Evolutionary conservation across 2,797 vertebrate genomes (phyloP).

Genomic region (Dermochelys coriacea): DNA sequence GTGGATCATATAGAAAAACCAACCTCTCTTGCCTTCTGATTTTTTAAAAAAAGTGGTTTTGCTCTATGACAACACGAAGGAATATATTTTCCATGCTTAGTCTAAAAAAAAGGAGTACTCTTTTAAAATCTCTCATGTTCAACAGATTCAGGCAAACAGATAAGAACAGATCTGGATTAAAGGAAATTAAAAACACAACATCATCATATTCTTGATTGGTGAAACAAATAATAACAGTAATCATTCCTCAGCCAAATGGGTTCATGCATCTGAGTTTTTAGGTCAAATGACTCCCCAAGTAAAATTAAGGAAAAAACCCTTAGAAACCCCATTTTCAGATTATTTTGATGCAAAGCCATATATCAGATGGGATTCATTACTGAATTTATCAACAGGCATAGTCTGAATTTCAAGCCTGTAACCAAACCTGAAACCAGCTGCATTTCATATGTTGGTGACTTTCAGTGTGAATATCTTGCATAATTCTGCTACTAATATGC

Average conservation of each 20-base stretch:
- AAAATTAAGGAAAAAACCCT: background rate
- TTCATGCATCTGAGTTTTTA: background rate
- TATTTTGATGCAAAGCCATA: background rate
- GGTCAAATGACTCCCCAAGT: slow-evolving; percentile 1
- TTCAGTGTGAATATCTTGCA: background rate
- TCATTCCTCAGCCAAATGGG: background rate
- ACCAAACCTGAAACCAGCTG: slow-evolving; percentile 12
- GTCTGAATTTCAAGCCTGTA: slow-evolving; percentile 9
- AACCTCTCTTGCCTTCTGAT: slow-evolving; percentile 44
- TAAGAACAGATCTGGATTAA: slow-evolving; percentile 4
- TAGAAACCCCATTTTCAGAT: background rate
- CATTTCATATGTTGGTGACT: background rate
- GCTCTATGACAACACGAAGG: background rate
- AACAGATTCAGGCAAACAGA: background rate
- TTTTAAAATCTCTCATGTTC: background rate
- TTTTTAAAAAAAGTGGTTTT: slow-evolving; percentile 17
- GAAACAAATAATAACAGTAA: background rate
- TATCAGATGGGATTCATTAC: background rate
- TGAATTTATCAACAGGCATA: background rate
- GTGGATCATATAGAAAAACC: slow-evolving; percentile 43
- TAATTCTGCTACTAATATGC: background rate
- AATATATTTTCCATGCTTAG: slow-evolving; percentile 5
- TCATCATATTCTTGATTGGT: background rate
- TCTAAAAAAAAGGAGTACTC: slow-evolving; percentile 47
- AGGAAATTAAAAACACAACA: background rate